Evolutionary conservation across 2,888 invertebrate genomes (phyloP), one percentile per base, ranked within the genome.

Genomic region (Trissolcus japonicus): DNA sequence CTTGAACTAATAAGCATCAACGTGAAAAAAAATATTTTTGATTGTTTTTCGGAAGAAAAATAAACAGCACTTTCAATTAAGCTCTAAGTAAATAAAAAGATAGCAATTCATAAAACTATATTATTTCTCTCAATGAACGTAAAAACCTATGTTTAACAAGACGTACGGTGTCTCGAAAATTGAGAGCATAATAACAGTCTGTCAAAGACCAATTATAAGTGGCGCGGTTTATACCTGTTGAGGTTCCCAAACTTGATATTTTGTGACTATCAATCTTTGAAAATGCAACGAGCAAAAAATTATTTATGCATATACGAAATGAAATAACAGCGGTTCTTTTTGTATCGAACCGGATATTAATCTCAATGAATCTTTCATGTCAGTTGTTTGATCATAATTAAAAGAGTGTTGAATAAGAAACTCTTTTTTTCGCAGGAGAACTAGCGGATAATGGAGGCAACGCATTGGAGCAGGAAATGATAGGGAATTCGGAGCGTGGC

Each of bases 391-490:
- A 35, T 35, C 35, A 35, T 35, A 9, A 35, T 35, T 35, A 35
- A 35, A 35, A 9, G 35, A 35, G 35, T 35, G 35, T 35, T 35
- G 2, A 35, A 35, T 35, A 35, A 35, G 35, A 9, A 11, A 35
- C 35, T 11, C 1, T 11, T 35, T 35, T 35, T 35, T 35, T 35
- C 4, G 9, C 35, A 35, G 35, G 35, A 11, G 35, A 35, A 35
- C 35, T 35, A 11, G 35, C 35, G 11, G 94, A 94, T 84, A 92
- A 92, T 82, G 94, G 94, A 81, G 94, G 94, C 16, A 94, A 94
- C 80, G 90, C 91, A 13, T 88, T 91, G 66, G 86, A 88, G 19
- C 88, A 85, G 56, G 88, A 88, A 63, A 86, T 83, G 79, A 80
- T 87, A 14, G 83, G 84, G n/a, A 86, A 85, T 67, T 84, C 88